A percentile compares a stretch with the other conserved stretches of the same genome.
Evolutionary conservation across 2,113 vertebrate species (phyloP).

Genomic region (Saimiri boliviensis): DNA sequence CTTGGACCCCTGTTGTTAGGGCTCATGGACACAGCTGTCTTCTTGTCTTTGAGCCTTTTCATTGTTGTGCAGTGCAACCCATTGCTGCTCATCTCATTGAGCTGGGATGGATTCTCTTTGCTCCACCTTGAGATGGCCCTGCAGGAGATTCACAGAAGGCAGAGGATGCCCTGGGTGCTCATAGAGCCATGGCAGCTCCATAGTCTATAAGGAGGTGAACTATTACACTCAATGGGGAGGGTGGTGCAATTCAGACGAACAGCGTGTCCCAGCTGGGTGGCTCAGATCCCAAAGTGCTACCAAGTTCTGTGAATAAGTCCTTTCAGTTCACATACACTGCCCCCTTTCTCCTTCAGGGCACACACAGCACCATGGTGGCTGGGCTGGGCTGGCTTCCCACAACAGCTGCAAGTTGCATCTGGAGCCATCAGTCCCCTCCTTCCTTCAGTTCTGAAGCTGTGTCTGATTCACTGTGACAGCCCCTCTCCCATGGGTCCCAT

Average conservation of each 20-base stretch:
- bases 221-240: not conserved
- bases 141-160: not conserved
- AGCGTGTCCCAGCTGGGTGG: conserved; percentile 67
- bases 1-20: not conserved
- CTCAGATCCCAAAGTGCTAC: conserved; percentile 28
- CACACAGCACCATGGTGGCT: not conserved
- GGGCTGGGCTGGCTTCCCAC: conserved; percentile 67
- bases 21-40: not conserved
- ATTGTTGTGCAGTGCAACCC: not conserved
- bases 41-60: not conserved
- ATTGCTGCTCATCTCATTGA: not conserved
- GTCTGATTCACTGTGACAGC: not conserved
- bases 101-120: not conserved
- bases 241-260: not conserved
- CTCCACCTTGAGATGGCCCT: not conserved
- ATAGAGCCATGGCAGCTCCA: not conserved
- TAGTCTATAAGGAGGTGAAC: not conserved
- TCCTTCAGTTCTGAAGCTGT: not conserved
- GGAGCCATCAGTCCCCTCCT: conserved; percentile 30
- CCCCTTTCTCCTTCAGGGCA: conserved; percentile 54
- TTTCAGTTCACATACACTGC: conserved; percentile 70
- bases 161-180: not conserved
- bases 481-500: not conserved
- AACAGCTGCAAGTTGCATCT: conserved; percentile 73
- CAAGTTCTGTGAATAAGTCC: conserved; percentile 68